Percentiles rank a stretch among this genome's conserved stretches.
These are phyloP conservation scores for Drosophila kikkawai DNA, from an alignment of 1,140 invertebrate species.

Conservation along the genomic window DNA sequence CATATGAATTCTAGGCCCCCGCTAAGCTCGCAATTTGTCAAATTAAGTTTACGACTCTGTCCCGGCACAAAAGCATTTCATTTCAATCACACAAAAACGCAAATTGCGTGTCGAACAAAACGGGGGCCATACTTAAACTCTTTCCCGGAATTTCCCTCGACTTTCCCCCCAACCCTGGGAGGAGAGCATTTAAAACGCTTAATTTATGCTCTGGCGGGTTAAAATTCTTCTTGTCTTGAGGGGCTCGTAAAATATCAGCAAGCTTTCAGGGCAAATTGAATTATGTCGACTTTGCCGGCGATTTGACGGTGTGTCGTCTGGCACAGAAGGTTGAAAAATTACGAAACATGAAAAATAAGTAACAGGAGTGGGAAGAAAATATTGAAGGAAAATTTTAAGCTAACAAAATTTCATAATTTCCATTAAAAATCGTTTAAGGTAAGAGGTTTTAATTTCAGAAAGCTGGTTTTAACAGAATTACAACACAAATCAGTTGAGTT, in stretches of 20 bases:
- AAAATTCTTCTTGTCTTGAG: slow-evolving; percentile 14
- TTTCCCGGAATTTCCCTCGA: neutral
- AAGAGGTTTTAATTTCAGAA: neutral
- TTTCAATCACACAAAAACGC: slow-evolving; percentile 61
- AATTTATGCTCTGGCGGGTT: slow-evolving; percentile 35
- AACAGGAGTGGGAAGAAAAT: neutral
- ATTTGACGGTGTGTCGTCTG: slow-evolving; percentile 52
- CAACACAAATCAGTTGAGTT: neutral
- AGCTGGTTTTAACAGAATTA: slow-evolving; percentile 2
- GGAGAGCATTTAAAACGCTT: slow-evolving; percentile 46
- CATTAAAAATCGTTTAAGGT: neutral
- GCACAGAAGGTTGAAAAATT: slow-evolving; percentile 16
- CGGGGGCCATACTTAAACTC: slow-evolving; percentile 30
- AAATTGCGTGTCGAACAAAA: slow-evolving; percentile 69
- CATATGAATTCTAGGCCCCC: slow-evolving; percentile 25
- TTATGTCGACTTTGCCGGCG: slow-evolving; percentile 46
- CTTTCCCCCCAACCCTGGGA: neutral
- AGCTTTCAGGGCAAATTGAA: slow-evolving; percentile 39
- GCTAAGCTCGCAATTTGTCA: slow-evolving; percentile 72
- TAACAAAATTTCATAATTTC: neutral
- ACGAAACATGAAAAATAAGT: neutral
- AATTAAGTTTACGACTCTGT: slow-evolving; percentile 70
- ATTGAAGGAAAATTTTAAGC: neutral
- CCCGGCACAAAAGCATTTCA: slow-evolving; percentile 49
- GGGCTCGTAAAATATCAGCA: slow-evolving; percentile 38